These are phyloP conservation scores for Catocala sponsa DNA, from an alignment of 2,888 invertebrate genomes.

Conservation along the genomic window DNA sequence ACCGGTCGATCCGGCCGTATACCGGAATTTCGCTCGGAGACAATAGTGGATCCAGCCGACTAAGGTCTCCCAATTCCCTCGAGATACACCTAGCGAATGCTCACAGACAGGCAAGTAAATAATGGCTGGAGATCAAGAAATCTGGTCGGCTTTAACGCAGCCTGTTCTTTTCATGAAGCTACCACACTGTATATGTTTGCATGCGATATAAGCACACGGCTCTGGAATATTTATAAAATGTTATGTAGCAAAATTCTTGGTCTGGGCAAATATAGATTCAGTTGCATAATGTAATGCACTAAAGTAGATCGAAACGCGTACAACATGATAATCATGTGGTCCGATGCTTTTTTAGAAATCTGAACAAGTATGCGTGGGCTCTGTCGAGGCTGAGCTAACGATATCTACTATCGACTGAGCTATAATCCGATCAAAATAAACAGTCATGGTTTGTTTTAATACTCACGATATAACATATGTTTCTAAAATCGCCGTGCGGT, in stretches of 20 bases:
- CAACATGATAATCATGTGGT: constrained; percentile 29
- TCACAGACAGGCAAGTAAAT: constrained; percentile 53
- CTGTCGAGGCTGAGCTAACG: constrained; percentile 48
- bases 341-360: constrained; percentile 45
- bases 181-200: constrained; percentile 31
- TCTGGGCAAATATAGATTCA: constrained; percentile 21
- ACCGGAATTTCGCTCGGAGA: constrained; percentile 68
- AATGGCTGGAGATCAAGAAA: constrained; percentile 50
- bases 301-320: constrained; percentile 21
- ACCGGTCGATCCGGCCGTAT: constrained; percentile 71
- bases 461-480: constrained; percentile 14
- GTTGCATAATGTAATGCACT: constrained; percentile 20
- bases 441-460: constrained; percentile 17
- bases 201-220: constrained; percentile 24
- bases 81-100: constrained; percentile 37
- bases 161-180: constrained; percentile 42
- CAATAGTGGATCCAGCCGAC: constrained; percentile 59
- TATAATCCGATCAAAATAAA: constrained; percentile 31
- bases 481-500: constrained; percentile 14
- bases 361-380: constrained; percentile 55
- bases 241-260: constrained; percentile 23
- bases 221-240: constrained; percentile 22
- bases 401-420: constrained; percentile 25
- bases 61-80: constrained; percentile 52
- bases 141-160: constrained; percentile 47